Base-by-base conservation (phyloP, 2,888 invertebrate species). In the Caprella mutica region DNA sequence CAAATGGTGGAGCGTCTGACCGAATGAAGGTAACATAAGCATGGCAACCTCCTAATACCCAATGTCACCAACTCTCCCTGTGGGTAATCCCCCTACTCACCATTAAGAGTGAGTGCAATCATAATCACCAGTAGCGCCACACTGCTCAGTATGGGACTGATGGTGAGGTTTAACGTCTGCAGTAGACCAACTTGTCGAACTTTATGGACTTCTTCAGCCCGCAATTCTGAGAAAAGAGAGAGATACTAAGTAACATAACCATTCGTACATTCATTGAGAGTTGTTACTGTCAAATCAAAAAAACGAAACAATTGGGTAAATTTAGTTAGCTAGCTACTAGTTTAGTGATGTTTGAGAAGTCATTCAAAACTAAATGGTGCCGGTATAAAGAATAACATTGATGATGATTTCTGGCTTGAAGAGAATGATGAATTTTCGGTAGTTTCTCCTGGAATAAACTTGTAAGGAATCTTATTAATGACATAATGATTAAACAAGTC, bases 141-240 rank as follows among this genome's bases (percentile, higher is more conserved):
- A 24, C 29, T 30, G 48, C 29, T 30, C 48, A 48, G 29, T 6
- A 48, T 21, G 19, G 48, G 48, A 21, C 27, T 48, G 48, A 48
- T 29, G 48, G 48, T 48, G 29, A 48, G 24, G 48, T 48, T 48
- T 17, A 48, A 30, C 17, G 48, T 30, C 48, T 48, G 48, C 5
- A 48, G 48, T 27, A 48, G 48, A 21, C 48, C 48, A 48, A 48
- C 30, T 27, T 21, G 29, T 3, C 48, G 48, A 19, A 48, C 48
- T 30, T 48, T 27, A 19, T 27, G 5, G 1, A 48, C 48, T 30
- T 48, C 48, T 30, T 29, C 19, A 4, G 48, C 17, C 27, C 48
- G 24, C 30, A 48, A 21, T 6, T 27, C 48, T 48, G 29, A 5
- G 1, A 14, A 24, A 21, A 27, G 33, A 9, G 14, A 33, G 33